Base-by-base conservation (phyloP, 2,888 invertebrate genomes). In the Parthenolecanium corni region DNA sequence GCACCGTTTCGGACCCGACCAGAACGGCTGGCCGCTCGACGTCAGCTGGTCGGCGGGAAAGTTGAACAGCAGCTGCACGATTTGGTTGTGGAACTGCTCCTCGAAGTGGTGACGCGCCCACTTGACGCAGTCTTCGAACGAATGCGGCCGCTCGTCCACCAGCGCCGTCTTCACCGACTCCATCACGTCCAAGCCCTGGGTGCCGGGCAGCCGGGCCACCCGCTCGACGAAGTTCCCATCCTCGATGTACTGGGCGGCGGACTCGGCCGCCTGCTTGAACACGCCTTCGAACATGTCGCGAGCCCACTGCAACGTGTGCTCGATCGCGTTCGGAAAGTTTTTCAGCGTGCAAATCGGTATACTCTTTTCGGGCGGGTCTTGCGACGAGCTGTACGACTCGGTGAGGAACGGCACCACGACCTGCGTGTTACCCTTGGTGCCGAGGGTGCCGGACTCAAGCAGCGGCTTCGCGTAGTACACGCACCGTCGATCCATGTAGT, bases 301-400 rank as follows among this genome's bases (percentile, higher is more conserved):
- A 0, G 92, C 91, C 92, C 91, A 92, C 74, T 92, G 90, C 72
- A 89, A 76, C 12, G 94, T 94, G 75, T 88, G 90, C 74, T 97
- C 96, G 72, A 98, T 99, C 42, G 95, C 94, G 75, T 98, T 96
- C 9, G 98, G 98, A 80, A 99, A 99, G 77, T 98, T 97, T 76
- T 96, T 96, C 67, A 97, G 77, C 0, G 97, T 97, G 74, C 97
- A 97, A 71, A 96, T 94, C 0, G 97, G 96, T 73, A 96, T 96
- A 72, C 92, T 92, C 77, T 95, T 97, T 77, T 98, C 97, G 1
- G 97, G 97, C 0, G 98, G 97, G 76, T 98, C 97, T 74, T 96
- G 95, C 0, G 96, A 95, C 0, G 88, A 89, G 72, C 94, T 91
- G 78, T 98, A 98, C 0, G 95, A 94, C 75, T 98, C 97, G 0